Conservation (phyloP, 37 sponge, comb jelly and placozoan genomes). For the Chondrosia reniformis region DNA sequence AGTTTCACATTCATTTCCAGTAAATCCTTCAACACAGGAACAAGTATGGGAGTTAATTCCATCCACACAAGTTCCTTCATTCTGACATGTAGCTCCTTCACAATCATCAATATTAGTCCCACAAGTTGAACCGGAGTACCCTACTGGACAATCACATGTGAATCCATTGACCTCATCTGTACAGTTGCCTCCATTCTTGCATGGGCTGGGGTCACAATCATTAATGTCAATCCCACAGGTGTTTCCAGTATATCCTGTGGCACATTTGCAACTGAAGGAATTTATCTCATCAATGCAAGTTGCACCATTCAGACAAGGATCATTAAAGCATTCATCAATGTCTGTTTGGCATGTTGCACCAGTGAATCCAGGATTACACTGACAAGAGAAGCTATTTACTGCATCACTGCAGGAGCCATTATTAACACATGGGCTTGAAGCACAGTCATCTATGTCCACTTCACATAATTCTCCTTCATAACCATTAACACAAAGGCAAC, state of each 20-base stretch:
- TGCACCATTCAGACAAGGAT: conserved; percentile 14
- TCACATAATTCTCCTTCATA: conserved; percentile 21
- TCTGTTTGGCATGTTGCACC: conserved; percentile 14
- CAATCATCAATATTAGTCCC: conserved; percentile 37
- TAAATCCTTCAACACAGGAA: conserved; percentile 4
- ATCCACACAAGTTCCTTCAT: conserved; percentile 33
- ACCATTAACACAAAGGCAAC: conserved; percentile 22
- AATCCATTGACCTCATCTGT: conserved; percentile 19
- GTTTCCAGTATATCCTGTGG: conserved; percentile 28
- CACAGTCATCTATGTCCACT: conserved; percentile 31
- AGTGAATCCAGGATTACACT: conserved; percentile 20
- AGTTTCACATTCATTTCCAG: conserved; percentile 11
- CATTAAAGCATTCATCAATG: conserved; percentile 17
- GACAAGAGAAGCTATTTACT: conserved; percentile 9
- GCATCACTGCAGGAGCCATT: conserved; percentile 13
- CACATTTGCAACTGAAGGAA: conserved; percentile 10
- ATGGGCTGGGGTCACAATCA: conserved; percentile 22
- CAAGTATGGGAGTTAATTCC: conserved; percentile 11
- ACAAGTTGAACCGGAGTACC: conserved; percentile 32
- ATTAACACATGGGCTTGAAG: not conserved
- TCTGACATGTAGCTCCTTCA: conserved; percentile 15
- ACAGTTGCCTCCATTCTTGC: conserved; percentile 51
- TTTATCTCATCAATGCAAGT: conserved; percentile 19
- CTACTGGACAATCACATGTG: conserved; percentile 21
- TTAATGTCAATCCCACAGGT: conserved; percentile 23